Conservation (phyloP, 1,140 invertebrate species). For the Xylocopa sonorina region DNA sequence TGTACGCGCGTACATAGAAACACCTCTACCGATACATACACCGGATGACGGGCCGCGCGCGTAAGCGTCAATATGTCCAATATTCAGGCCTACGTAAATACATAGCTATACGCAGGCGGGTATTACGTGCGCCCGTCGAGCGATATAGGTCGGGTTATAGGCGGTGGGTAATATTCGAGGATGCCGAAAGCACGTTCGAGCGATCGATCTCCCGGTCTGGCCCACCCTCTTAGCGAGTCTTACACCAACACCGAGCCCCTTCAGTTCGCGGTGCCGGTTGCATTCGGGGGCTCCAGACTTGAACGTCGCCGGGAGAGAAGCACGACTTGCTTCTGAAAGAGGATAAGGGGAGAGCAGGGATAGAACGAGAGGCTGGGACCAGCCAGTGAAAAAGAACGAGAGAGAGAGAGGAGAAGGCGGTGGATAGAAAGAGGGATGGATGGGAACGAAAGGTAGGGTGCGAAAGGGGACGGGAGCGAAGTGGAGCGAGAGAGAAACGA, state of each 20-base stretch:
- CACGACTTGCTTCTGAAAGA: conserved; percentile 38
- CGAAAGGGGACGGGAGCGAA: neutral
- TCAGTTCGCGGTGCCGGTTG: conserved; percentile 52
- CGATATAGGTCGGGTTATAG: conserved; percentile 63
- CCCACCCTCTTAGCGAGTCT: conserved; percentile 45
- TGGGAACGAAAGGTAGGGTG: neutral
- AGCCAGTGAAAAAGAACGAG: conserved; percentile 2
- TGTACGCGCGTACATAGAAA: neutral
- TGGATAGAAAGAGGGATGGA: neutral
- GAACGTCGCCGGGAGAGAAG: conserved; percentile 56
- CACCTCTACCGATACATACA: neutral
- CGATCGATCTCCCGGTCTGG: conserved; percentile 67
- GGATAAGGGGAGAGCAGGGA: neutral
- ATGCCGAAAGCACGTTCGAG: conserved; percentile 71
- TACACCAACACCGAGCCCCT: conserved; percentile 46
- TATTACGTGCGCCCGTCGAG: conserved; percentile 56
- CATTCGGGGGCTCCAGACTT: conserved; percentile 58
- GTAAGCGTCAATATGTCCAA: conserved; percentile 38
- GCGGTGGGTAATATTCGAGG: conserved; percentile 70
- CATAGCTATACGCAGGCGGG: conserved; percentile 50
- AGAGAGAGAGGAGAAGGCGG: neutral
- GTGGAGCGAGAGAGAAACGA: conserved; percentile 5
- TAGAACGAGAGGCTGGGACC: conserved; percentile 5
- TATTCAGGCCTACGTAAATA: conserved; percentile 43
- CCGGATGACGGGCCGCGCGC: neutral